Evolutionary conservation across 1,140 invertebrate genomes (phyloP).

Genomic region (Procambarus clarkii): DNA sequence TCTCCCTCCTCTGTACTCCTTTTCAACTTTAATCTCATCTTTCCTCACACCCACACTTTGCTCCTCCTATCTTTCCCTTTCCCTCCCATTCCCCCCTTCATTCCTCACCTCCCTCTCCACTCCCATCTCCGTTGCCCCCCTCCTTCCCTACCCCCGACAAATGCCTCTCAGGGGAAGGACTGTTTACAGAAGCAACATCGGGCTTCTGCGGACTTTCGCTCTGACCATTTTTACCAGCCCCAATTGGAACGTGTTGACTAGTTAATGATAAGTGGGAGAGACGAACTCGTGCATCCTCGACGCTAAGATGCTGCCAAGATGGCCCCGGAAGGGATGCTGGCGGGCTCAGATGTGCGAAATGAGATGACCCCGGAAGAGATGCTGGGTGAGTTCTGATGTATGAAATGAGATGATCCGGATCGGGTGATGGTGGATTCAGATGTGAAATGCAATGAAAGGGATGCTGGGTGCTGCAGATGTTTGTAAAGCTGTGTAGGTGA

Average conservation of each 20-base stretch:
- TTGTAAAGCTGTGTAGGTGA: too few relatives aligned
- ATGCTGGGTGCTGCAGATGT: too few relatives aligned
- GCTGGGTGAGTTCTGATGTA: too few relatives aligned
- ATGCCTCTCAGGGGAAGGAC: not conserved
- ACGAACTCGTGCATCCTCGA: not conserved
- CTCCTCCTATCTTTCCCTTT: not conserved
- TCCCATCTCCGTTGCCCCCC: not conserved
- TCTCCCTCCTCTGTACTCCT: not conserved
- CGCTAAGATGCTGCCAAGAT: too few relatives aligned
- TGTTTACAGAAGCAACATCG: constrained; percentile 31
- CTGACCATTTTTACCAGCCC: not conserved
- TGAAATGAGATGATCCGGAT: too few relatives aligned
- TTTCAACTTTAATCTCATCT: not conserved
- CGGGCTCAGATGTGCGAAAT: too few relatives aligned
- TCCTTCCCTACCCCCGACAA: too few relatives aligned
- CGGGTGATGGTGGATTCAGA: too few relatives aligned
- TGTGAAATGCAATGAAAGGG: too few relatives aligned
- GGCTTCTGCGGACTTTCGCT: not conserved
- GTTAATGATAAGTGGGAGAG: constrained; percentile 27
- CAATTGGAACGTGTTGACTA: constrained; percentile 38
- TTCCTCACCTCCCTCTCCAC: not conserved
- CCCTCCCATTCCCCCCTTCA: not conserved
- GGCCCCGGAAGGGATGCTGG: too few relatives aligned
- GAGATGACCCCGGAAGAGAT: too few relatives aligned
- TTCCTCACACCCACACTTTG: not conserved